These are phyloP conservation scores for Pyrrhia umbra DNA, from an alignment of 2,888 invertebrate species.

Conservation along the genomic window DNA sequence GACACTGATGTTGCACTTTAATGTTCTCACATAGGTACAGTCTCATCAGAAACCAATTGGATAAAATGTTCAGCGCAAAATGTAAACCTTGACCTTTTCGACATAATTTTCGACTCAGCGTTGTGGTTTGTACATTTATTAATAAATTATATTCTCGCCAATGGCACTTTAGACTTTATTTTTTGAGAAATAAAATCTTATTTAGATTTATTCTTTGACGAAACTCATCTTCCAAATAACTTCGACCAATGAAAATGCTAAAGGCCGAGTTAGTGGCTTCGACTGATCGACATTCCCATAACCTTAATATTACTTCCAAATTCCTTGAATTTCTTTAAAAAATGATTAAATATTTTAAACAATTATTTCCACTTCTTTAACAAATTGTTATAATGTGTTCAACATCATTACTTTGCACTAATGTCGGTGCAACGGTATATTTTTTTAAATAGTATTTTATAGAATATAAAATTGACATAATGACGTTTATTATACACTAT, in stretches of 20 bases:
- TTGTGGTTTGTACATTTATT: constrained; percentile 75
- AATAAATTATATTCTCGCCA: constrained; percentile 65
- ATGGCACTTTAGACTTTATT: constrained; percentile 70
- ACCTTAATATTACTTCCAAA: constrained; percentile 68
- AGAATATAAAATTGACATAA: too few relatives aligned
- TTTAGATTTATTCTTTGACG: constrained; percentile 55
- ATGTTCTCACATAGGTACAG: constrained; percentile 68
- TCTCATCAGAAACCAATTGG: constrained; percentile 84
- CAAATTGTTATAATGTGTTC: constrained; percentile 28
- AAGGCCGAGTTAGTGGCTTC: constrained; percentile 74
- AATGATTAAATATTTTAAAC: constrained; percentile 11
- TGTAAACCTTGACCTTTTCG: constrained; percentile 85
- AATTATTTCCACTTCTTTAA: constrained; percentile 35
- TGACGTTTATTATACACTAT: too few relatives aligned
- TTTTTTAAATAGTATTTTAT: too few relatives aligned
- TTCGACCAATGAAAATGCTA: constrained; percentile 75
- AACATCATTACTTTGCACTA: constrained; percentile 21
- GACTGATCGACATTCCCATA: constrained; percentile 82
- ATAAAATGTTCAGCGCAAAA: constrained; percentile 81
- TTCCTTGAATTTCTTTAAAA: constrained; percentile 39
- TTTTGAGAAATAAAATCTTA: constrained; percentile 63
- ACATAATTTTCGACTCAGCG: constrained; percentile 76
- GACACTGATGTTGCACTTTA: constrained; percentile 17
- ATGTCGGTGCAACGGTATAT: too few relatives aligned
- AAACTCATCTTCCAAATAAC: constrained; percentile 75